A percentile compares a stretch with the other conserved stretches of the same genome.
These are phyloP conservation scores for Potamilus streckersoni DNA, from an alignment of 1,140 invertebrate species.

Conservation along the genomic window DNA sequence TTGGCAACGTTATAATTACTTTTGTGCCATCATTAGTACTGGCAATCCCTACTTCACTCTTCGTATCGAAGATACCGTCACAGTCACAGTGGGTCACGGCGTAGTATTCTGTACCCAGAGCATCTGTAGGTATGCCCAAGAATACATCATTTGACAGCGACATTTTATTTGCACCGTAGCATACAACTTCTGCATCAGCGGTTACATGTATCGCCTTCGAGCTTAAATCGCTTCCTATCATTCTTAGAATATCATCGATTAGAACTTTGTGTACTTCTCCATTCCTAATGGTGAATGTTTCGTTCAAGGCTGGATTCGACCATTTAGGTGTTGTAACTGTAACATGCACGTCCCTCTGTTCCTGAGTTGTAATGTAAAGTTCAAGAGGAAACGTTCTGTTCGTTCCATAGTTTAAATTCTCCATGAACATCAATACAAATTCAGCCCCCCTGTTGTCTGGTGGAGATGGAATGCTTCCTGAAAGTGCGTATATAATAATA, in stretches of 20 bases:
- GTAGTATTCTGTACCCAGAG: constrained; percentile 31
- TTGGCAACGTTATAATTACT: constrained; percentile 15
- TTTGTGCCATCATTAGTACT: constrained; percentile 11
- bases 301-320: constrained; percentile 18
- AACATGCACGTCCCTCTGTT: constrained; percentile 16
- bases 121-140: constrained; percentile 29
- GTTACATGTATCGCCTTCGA: constrained; percentile 29
- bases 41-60: constrained; percentile 20
- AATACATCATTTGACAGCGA: constrained; percentile 31
- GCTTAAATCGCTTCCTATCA: constrained; percentile 19
- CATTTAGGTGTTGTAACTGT: constrained; percentile 29
- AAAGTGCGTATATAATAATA: too few relatives aligned
- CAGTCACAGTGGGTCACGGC: constrained; percentile 14
- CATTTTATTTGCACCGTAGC: constrained; percentile 41
- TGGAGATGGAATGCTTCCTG: background rate
- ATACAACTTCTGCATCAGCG: constrained; percentile 30
- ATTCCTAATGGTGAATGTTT: constrained; percentile 23
- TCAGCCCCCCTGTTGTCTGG: constrained; percentile 33
- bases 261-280: constrained; percentile 26
- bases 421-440: constrained; percentile 36
- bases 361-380: constrained; percentile 26
- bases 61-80: background rate
- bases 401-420: constrained; percentile 18
- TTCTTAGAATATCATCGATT: constrained; percentile 10
- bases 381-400: constrained; percentile 21